A percentile compares a stretch with the other conserved stretches of the same genome.
phyloP scores from a whole-genome alignment of 2,113 vertebrate species.

The Heterotis niloticus region DNA sequence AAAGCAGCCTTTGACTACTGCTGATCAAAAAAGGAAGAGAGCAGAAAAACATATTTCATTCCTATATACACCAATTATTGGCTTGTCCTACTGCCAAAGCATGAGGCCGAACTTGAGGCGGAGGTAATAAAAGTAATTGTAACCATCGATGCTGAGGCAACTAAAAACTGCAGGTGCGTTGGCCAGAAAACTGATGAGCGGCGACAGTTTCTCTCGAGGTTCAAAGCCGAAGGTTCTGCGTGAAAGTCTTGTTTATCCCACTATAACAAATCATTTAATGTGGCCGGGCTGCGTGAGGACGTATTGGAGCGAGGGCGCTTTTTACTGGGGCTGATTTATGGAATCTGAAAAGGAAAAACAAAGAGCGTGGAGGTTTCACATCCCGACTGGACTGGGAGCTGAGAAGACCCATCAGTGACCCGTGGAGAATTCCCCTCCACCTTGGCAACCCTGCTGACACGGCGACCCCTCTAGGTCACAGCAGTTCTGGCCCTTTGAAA shows the following conservation, averaged over 20 bases:
- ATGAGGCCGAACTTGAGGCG: constrained; percentile 20
- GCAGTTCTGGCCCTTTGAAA: constrained; percentile 38
- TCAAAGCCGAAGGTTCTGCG: constrained; percentile 34
- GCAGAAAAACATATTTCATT: constrained; percentile 28
- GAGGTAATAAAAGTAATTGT: constrained; percentile 25
- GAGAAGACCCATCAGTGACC: constrained; percentile 9
- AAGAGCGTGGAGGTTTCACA: constrained; percentile 24
- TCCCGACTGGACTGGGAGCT: constrained; percentile 23
- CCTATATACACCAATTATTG: constrained; percentile 20
- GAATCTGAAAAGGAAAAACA: constrained; percentile 35
- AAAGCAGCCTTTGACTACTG: constrained; percentile 12
- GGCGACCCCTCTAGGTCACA: constrained; percentile 30
- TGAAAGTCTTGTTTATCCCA: constrained; percentile 53
- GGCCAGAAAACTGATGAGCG: constrained; percentile 40
- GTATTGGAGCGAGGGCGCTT: constrained; percentile 47
- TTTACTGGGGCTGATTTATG: constrained; percentile 43
- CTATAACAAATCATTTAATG: constrained; percentile 51
- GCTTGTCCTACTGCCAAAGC: constrained; percentile 27
- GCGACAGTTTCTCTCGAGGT: constrained; percentile 29
- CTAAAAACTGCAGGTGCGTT: constrained; percentile 57
- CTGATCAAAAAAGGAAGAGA: constrained; percentile 15
- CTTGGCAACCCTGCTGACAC: constrained; percentile 20
- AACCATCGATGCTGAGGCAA: constrained; percentile 31
- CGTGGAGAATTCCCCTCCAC: constrained; percentile 26
- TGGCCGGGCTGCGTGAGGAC: constrained; percentile 44